Evolutionary conservation across 2,797 vertebrate genomes (phyloP), one percentile per base, ranked within the genome.

Genomic region (Sebastes steindachneri): DNA sequence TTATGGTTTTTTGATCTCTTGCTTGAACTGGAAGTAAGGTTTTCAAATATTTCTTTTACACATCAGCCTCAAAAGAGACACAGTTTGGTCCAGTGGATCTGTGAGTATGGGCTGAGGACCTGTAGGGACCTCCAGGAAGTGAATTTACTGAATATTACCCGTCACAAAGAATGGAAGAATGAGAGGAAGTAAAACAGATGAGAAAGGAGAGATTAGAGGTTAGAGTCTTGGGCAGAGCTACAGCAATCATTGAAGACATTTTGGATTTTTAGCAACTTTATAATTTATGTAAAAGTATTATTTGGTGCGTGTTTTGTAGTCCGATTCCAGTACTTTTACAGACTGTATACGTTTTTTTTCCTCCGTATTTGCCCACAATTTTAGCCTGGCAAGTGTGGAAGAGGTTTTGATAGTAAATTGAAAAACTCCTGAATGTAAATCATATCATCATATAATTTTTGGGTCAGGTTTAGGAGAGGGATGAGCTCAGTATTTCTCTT

Each of bases 1-100:
- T 80, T 80, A 19, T 11, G 45, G 23, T 68, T 73, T 81, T 89
- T 81, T 84, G 74, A 82, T 89, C 79, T 80, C 26, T 28, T 4
- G 35, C 62, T 72, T 77, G 37, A 77, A 72, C 37, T 19, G 23
- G 64, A 17, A 73, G 62, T 65, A 51, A 70, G 28, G 17, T 75
- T 72, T 68, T 65, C 4, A 28, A 41, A 35, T 41, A 10, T 57
- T 53, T 81, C 25, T 57, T 17, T 9, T 17, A 25, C 41, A 14
- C 14, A 4, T 75, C 31, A 7, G 25, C 73, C 25, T 58, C 11
- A 60, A 54, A 73, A 33, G 37, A 51, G 41, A 19, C 15, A 6
- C 7, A 29, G 51, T 51, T 15, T 14, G 48, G 15, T 48, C 26
- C 7, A 19, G 58, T 21, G 57, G 9, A 37, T 68, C 29, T 73